A percentile compares a stretch with the other conserved stretches of the same genome.
Conservation (phyloP, 2,113 vertebrate species). For the western clawed frog (Xenopus tropicalis) region UCB_Xtro_10.0 CM004448.2:136290501-136291000, state of each 20-base stretch:
- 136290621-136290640: no score
- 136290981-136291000: background rate
- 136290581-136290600: no score
- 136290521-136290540: no score
- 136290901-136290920: background rate
- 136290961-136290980: background rate
- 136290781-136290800: background rate
- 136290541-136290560: no score
- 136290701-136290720: no score
- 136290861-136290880: constrained; percentile 1
- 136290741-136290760: background rate
- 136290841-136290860: background rate
- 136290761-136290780: background rate
- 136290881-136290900: background rate
- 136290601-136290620: no score
- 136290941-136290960: background rate
- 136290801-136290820: background rate
- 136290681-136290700: no score
- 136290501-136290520: no score
- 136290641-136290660: no score
- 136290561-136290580: no score
- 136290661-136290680: no score
- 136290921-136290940: background rate
- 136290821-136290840: background rate
- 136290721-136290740: no score